Percentiles rank a stretch among this genome's conserved stretches.
phyloP scores from a whole-genome alignment of 2,797 vertebrate species.

The Argya squamiceps region DNA sequence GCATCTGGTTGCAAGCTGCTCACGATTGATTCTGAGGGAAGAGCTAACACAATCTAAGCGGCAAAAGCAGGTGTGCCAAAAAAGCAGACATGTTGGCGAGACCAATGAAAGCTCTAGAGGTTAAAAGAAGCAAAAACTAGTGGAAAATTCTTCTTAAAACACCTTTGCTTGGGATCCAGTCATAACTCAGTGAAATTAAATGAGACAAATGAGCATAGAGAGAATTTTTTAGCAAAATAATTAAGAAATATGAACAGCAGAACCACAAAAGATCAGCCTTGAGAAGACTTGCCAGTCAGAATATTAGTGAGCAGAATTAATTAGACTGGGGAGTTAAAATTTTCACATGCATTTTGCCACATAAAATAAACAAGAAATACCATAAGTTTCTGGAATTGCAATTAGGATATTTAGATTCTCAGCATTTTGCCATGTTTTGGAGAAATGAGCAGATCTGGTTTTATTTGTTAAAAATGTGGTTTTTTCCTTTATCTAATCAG shows the following conservation, averaged over 20 bases:
- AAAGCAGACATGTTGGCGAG: conserved; percentile 71
- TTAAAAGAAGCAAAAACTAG: conserved; percentile 39
- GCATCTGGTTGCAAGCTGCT: conserved; percentile 85
- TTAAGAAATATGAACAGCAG: conserved; percentile 39
- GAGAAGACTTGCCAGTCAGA: conserved; percentile 35
- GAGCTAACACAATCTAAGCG: conserved; percentile 69
- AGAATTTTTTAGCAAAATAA: conserved; percentile 31
- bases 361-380: conserved; percentile 42
- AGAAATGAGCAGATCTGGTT: neutral
- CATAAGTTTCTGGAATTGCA: conserved; percentile 52
- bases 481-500: neutral
- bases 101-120: conserved; percentile 66
- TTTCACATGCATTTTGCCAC: conserved; percentile 52
- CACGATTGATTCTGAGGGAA: conserved; percentile 74
- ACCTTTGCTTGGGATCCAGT: neutral
- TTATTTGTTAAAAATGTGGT: neutral
- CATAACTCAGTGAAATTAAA: conserved; percentile 26
- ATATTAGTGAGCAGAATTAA: conserved; percentile 61
- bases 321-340: conserved; percentile 56
- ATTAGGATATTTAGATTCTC: conserved; percentile 47
- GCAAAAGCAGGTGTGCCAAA: conserved; percentile 76
- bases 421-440: conserved; percentile 35
- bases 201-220: neutral
- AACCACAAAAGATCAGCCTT: conserved; percentile 12
- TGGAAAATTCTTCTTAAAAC: conserved; percentile 28